These are phyloP conservation scores for Anguilla anguilla DNA, from an alignment of 2,797 vertebrate species.

Conservation along the genomic window DNA sequence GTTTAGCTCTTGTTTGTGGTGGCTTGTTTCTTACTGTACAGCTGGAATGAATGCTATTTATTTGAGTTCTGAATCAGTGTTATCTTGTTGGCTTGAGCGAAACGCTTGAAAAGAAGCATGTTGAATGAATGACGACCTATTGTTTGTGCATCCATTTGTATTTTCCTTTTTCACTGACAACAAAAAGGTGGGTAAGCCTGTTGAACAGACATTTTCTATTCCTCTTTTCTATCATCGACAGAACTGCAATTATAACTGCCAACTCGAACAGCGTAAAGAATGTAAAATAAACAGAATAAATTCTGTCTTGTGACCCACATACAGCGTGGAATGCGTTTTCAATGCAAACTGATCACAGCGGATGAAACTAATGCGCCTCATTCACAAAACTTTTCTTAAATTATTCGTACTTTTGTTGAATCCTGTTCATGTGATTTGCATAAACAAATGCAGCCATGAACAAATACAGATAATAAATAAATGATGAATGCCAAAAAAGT, in stretches of 20 bases:
- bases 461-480: too few relatives aligned
- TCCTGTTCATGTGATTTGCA: too few relatives aligned
- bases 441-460: too few relatives aligned
- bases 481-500: too few relatives aligned
- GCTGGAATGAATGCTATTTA: constrained; percentile 35
- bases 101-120: not conserved
- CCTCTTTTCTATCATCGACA: not conserved
- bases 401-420: too few relatives aligned
- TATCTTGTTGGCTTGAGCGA: constrained; percentile 4
- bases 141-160: not conserved
- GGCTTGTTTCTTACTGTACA: constrained; percentile 15
- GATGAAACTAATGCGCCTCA: too few relatives aligned
- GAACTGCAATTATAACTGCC: constrained; percentile 33
- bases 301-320: constrained; percentile 31
- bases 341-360: not conserved
- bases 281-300: constrained; percentile 35
- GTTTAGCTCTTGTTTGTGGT: not conserved
- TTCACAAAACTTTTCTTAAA: too few relatives aligned
- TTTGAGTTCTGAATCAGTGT: constrained; percentile 30
- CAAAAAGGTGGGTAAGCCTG: not conserved
- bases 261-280: constrained; percentile 43
- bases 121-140: not conserved
- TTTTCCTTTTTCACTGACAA: not conserved
- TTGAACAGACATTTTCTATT: not conserved
- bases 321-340: constrained; percentile 18